Percentiles rank a stretch among this genome's conserved stretches.
Conservation (phyloP, 2,113 vertebrate species). For the Indicator maculatus region DNA sequence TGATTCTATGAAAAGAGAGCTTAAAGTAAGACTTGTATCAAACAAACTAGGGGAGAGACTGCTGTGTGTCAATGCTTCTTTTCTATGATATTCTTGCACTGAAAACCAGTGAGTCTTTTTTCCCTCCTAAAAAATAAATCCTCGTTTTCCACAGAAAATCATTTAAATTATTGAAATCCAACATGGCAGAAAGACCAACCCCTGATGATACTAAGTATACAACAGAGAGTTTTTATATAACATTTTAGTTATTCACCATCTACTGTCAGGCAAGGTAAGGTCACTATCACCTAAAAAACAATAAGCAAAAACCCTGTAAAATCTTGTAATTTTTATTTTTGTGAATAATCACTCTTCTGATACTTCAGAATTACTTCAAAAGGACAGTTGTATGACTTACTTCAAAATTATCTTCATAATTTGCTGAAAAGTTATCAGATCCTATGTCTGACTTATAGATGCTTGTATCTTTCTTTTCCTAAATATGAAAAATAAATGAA, state of each 20-base stretch:
- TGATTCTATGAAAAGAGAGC: neutral
- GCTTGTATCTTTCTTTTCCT: constrained; percentile 70
- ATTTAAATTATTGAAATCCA: neutral
- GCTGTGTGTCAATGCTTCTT: neutral
- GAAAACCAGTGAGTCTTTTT: neutral
- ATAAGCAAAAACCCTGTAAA: neutral
- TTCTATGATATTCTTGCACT: neutral
- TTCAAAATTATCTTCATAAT: constrained; percentile 94
- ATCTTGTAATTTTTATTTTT: neutral
- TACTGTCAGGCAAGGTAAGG: neutral
- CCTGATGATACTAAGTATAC: neutral
- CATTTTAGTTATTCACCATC: neutral
- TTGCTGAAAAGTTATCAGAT: constrained; percentile 49
- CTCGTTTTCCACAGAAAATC: neutral
- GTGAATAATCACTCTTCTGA: neutral
- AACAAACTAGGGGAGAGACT: neutral
- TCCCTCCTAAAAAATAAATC: neutral
- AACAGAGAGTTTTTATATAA: neutral
- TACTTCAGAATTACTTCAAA: neutral
- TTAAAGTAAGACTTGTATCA: neutral
- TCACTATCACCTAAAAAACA: neutral
- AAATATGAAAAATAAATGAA: constrained; percentile 11
- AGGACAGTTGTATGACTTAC: constrained; percentile 65
- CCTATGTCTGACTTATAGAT: constrained; percentile 31
- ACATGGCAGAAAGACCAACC: neutral